Evolutionary conservation across 2,797 vertebrate genomes (phyloP).

Genomic region (Siniperca undulata): DNA sequence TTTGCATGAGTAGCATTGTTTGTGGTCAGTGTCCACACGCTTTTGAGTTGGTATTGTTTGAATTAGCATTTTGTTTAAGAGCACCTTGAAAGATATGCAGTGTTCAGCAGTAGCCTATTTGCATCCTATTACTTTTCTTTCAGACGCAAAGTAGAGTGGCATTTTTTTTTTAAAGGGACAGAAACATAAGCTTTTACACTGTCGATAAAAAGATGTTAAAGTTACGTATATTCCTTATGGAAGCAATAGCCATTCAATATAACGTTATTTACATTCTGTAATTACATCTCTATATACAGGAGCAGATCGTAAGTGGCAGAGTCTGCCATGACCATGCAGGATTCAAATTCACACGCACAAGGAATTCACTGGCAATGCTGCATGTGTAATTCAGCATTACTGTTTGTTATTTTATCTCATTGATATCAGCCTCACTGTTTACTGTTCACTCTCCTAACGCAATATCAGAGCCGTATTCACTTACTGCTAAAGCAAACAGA

Average conservation of each 20-base stretch:
- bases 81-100: not conserved
- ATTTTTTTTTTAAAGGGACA: constrained; percentile 1
- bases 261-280: not conserved
- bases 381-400: not conserved
- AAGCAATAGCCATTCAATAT: too few species aligned
- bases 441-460: not conserved
- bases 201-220: not conserved
- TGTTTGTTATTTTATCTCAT: not conserved
- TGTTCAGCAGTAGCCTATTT: constrained; percentile 1
- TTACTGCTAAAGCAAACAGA: not conserved
- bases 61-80: constrained; percentile 17
- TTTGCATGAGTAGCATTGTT: constrained; percentile 50
- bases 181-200: not conserved
- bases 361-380: not conserved
- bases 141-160: not conserved
- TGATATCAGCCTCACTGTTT: not conserved
- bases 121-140: not conserved
- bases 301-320: not conserved
- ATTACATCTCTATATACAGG: not conserved
- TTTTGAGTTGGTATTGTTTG: constrained; percentile 25
- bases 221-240: not conserved
- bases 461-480: not conserved
- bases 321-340: not conserved
- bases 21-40: constrained; percentile 24
- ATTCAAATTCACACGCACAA: not conserved